phyloP scores from a whole-genome alignment of 2,888 invertebrate genomes.

The Congeria kusceri region DNA sequence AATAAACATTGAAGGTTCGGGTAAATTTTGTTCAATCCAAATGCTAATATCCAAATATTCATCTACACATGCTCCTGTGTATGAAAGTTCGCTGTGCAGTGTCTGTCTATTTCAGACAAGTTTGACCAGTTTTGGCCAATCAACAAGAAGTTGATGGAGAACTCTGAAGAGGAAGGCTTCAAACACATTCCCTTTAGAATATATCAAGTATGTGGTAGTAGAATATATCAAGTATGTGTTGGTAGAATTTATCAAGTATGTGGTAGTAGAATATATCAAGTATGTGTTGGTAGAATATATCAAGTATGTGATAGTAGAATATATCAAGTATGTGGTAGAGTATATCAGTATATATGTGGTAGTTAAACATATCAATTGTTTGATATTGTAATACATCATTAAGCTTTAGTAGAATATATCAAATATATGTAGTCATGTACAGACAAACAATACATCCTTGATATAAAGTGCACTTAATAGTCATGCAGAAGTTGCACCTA shows the following conservation, averaged over 20 bases:
- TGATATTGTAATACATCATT: too few species aligned
- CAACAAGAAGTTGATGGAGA: conserved; percentile 97
- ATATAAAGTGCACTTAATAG: too few species aligned
- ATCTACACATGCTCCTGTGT: not conserved
- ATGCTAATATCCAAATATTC: too few species aligned
- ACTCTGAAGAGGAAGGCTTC: conserved; percentile 79
- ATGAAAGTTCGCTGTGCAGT: not conserved
- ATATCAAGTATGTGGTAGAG: too few species aligned
- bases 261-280: not conserved
- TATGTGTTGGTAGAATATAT: conserved; percentile 73
- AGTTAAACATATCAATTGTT: too few species aligned
- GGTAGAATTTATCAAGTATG: conserved; percentile 79
- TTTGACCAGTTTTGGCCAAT: conserved; percentile 99
- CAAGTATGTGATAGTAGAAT: conserved; percentile 59
- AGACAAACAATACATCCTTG: too few species aligned
- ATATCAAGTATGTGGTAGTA: conserved; percentile 73
- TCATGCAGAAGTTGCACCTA: too few species aligned
- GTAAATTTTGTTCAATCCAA: too few species aligned
- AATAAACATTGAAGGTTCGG: too few species aligned
- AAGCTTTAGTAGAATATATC: too few species aligned
- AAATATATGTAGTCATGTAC: too few species aligned
- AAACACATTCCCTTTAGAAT: conserved; percentile 83
- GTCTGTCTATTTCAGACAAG: conserved; percentile 89
- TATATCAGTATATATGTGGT: too few species aligned
- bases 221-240: not conserved